Evolutionary conservation across 2,888 invertebrate species (phyloP).

Genomic region (Seira sanloemensis): DNA sequence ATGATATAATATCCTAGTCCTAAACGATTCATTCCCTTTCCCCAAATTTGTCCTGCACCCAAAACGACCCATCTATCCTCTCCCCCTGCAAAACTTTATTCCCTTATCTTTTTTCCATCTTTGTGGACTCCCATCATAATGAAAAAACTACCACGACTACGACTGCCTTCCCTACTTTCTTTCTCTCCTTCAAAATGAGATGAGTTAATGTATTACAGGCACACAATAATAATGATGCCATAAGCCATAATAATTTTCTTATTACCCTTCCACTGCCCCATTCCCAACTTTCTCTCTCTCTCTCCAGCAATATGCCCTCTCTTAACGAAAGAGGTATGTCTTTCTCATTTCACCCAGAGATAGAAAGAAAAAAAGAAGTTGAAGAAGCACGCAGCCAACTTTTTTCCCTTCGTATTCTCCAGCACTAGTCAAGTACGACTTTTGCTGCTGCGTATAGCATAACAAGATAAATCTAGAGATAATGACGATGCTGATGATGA

Average conservation of each 20-base stretch:
- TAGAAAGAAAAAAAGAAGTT: background rate
- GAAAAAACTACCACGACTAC: no score
- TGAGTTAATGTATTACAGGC: background rate
- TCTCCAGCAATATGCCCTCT: no score
- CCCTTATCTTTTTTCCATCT: no score
- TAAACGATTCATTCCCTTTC: no score
- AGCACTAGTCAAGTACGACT: background rate
- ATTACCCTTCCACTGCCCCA: background rate
- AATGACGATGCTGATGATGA: conserved; percentile 16
- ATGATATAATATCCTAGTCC: no score
- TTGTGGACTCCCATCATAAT: no score
- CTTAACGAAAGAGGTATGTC: no score
- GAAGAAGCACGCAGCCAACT: conserved; percentile 8
- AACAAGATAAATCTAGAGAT: conserved; percentile 16
- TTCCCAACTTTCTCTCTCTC: no score
- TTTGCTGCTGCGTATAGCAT: no score
- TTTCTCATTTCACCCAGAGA: background rate
- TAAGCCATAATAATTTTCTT: conserved; percentile 16
- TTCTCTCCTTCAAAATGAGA: background rate
- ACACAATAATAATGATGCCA: conserved; percentile 14
- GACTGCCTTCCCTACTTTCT: background rate
- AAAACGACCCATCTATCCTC: no score
- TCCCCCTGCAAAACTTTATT: no score
- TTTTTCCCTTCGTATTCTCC: background rate
- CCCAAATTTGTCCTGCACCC: no score